Base-by-base conservation (phyloP, 2,113 vertebrate species). In the Dromaius novaehollandiae region DNA sequence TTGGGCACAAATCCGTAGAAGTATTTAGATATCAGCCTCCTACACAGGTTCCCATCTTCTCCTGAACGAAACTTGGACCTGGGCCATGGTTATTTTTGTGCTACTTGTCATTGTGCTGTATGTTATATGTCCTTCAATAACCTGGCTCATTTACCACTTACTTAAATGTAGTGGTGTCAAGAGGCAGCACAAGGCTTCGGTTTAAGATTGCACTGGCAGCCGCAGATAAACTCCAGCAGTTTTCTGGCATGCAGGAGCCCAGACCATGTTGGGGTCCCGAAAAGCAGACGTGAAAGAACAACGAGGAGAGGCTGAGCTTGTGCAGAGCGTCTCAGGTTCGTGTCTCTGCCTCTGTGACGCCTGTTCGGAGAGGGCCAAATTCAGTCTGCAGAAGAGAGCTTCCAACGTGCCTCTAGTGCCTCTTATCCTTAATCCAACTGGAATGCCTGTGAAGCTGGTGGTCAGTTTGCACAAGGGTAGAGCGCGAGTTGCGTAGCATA, bases 361-460 rank as follows among this genome's bases (percentile, higher is more conserved):
- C 11, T 91, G 26, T 46, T 63, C 6, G 3, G 17, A 83, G 46
- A 66, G 25, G 79, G 64, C 42, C n/a, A 64, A 68, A 61, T 82
- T 69, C 32, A 38, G 11, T 50, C 71, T 94, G 46, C 60, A 56
- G 65, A 68, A 73, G 71, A 75, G 46, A 48, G 38, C 65, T 88
- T 90, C 64, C 70, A 30, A 30, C 5, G 9, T 7, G 40, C 46
- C 63, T 28, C 34, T 80, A 66, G 34, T 93, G 76, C 64, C 56
- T 91, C 42, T 63, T 55, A 2, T 51, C 71, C 73, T 88, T 74
- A 78, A 3, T 88, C 64, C 94, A 81, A 1, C 55, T 86, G 91
- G 76, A 83, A 78, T 90, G 93, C 80, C 76, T 86, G 68, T 91
- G 93, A 89, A 86, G 89, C 46, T 77, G 87, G 70, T 91, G 87